phyloP scores from a whole-genome alignment of 2,888 invertebrate genomes.

The Cephus spinipes region DNA sequence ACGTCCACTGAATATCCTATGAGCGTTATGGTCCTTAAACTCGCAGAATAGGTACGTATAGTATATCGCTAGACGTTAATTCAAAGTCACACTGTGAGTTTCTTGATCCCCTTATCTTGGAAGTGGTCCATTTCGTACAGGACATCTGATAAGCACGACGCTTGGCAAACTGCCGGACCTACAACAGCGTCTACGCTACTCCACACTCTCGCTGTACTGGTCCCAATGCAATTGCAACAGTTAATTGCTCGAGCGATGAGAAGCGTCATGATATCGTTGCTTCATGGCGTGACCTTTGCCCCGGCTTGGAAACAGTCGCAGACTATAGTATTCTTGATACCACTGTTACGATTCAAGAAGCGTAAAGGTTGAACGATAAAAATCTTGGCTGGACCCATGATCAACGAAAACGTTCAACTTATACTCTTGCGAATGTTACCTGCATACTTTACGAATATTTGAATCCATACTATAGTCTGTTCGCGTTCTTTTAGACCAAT shows the following conservation, averaged over 20 bases:
- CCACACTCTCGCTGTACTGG: background rate
- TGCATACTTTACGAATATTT: background rate
- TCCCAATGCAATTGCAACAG: conserved; percentile 33
- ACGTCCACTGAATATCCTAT: background rate
- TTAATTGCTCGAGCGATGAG: conserved; percentile 36
- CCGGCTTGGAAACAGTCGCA: background rate
- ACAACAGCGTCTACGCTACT: background rate
- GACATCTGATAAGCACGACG: background rate
- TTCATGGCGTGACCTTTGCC: background rate
- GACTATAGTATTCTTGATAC: background rate
- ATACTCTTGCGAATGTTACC: background rate
- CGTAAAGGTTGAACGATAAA: background rate
- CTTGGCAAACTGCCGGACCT: background rate
- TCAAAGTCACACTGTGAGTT: background rate
- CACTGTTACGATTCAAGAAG: background rate
- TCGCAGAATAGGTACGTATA: background rate
- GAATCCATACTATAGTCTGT: background rate
- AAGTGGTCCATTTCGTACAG: background rate
- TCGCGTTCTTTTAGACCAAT: background rate
- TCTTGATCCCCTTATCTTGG: background rate
- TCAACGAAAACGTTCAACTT: background rate
- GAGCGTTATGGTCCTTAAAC: background rate
- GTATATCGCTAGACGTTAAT: background rate
- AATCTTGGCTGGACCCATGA: background rate
- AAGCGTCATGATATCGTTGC: conserved; percentile 1